Evolutionary conservation across 1,140 invertebrate genomes (phyloP), one percentile per base, ranked within the genome.

Genomic region (Amyelois transitella): DNA sequence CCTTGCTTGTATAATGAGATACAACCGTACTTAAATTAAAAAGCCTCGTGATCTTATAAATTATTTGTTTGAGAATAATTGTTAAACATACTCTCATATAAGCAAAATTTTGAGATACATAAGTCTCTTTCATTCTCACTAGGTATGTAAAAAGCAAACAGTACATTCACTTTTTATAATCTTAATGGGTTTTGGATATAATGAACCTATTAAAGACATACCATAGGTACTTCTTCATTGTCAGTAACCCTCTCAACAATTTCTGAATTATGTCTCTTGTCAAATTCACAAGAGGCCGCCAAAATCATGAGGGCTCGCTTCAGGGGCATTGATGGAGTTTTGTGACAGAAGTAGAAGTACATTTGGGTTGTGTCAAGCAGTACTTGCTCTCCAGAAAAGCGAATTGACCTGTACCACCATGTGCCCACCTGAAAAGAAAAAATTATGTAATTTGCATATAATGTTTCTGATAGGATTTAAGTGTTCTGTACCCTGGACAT

Each of bases 401-500:
- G 94, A 62, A 99, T 99, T 48, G 97, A 98, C 58, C 95, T 93
- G 85, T 99, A 98, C 99, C 99, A 99, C 98, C 99, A 99, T 69
- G 96, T 96, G 45, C 98, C 98, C 64, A 99, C 95, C 90, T 91
- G 65, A 57, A 88, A 86, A 51, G 48, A 38, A 22, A 56, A 56
- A 60, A 4, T 22, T 47, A 51, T 45, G 6, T 48, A 21, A 51
- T 28, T 6, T 43, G 6, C 18, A 17, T 10, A 28, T 1, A 8
- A 28, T 28, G 7, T 12, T 28, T n/a, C n/a, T n/a, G n/a, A n/a
- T n/a, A n/a, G n/a, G n/a, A n/a, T n/a, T n/a, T n/a, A n/a, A n/a
- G n/a, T n/a, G n/a, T n/a, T n/a, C n/a, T n/a, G n/a, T n/a, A n/a
- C n/a, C n/a, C n/a, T n/a, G n/a, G n/a, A n/a, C n/a, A n/a, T n/a